Percentiles rank a stretch among this genome's conserved stretches.
Conservation (phyloP, 1,140 invertebrate species). For the Gonioctena quinquepunctata region DNA sequence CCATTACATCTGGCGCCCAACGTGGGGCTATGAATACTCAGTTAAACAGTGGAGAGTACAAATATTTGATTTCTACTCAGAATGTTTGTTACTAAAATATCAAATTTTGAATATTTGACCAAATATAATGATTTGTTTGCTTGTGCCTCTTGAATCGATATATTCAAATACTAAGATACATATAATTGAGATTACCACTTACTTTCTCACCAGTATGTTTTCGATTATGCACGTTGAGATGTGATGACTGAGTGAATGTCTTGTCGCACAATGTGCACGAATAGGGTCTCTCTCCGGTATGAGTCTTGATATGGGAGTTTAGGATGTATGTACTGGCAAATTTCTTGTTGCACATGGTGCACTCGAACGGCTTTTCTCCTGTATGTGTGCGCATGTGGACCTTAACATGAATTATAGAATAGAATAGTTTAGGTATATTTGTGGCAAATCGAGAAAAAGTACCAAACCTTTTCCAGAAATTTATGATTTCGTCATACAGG, state of each 20-base stretch:
- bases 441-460: background rate
- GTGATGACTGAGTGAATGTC: slow-evolving; percentile 70
- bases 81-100: too few species aligned
- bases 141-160: too few species aligned
- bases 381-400: slow-evolving; percentile 64
- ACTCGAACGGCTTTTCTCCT: slow-evolving; percentile 63
- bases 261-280: slow-evolving; percentile 70
- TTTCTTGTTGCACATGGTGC: slow-evolving; percentile 59
- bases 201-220: slow-evolving; percentile 61
- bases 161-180: too few species aligned
- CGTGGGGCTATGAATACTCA: too few species aligned
- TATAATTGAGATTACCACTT: too few species aligned
- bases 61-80: too few species aligned
- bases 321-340: slow-evolving; percentile 60
- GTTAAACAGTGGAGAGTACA: too few species aligned
- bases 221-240: slow-evolving; percentile 64
- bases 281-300: slow-evolving; percentile 64
- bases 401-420: slow-evolving; percentile 52
- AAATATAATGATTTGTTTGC: too few species aligned
- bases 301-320: slow-evolving; percentile 58
- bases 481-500: too few species aligned
- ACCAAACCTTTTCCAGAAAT: too few species aligned
- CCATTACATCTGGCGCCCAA: too few species aligned
- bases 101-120: too few species aligned
- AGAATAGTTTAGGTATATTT: background rate